Percentiles rank a stretch among this genome's conserved stretches.
Evolutionary conservation across 2,888 invertebrate genomes (phyloP).

Genomic region (Cataglyphis cursor): DNA sequence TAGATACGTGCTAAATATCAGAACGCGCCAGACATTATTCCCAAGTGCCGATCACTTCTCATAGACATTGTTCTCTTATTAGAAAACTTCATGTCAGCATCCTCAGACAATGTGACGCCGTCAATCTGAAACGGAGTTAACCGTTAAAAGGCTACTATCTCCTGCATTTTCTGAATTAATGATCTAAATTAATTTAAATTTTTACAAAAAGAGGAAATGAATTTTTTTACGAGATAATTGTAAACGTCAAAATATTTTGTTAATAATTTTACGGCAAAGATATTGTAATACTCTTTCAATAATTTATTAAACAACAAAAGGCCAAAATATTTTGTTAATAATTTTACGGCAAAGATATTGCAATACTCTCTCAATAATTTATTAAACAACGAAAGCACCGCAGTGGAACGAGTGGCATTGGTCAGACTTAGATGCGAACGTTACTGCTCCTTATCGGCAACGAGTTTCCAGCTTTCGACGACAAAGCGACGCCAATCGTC

Average conservation of each 20-base stretch:
- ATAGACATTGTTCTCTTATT: slow-evolving; percentile 47
- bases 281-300: neutral
- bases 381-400: neutral
- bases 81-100: slow-evolving; percentile 21
- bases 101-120: slow-evolving; percentile 18
- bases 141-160: neutral
- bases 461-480: neutral
- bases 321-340: no score
- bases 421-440: slow-evolving; percentile 5
- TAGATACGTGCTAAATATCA: slow-evolving; percentile 49
- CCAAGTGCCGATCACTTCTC: slow-evolving; percentile 48
- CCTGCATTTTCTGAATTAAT: neutral
- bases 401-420: slow-evolving; percentile 20
- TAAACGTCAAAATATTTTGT: neutral
- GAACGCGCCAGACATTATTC: slow-evolving; percentile 16
- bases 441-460: slow-evolving; percentile 27
- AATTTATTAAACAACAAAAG: slow-evolving; percentile 18
- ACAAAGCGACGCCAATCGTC: slow-evolving; percentile 43
- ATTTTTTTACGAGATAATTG: neutral
- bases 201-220: neutral
- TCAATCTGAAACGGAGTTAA: slow-evolving; percentile 9
- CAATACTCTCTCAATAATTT: neutral
- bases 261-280: neutral
- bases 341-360: neutral
- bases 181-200: neutral